phyloP scores from a whole-genome alignment of 2,113 vertebrate genomes.

The Rhinoderma darwinii region DNA sequence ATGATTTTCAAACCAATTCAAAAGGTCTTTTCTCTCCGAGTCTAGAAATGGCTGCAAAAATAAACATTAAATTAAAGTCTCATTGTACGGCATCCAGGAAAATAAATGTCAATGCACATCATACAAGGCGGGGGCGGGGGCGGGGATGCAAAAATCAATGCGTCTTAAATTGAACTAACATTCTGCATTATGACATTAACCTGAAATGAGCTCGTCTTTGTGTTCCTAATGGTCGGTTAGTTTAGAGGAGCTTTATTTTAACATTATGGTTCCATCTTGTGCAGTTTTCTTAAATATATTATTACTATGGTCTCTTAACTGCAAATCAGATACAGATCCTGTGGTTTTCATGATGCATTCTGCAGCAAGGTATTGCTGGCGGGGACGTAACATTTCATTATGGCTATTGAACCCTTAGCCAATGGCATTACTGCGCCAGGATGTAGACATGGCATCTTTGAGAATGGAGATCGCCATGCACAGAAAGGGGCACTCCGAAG shows the following conservation, averaged over 20 bases:
- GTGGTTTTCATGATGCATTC: neutral
- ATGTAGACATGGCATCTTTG: neutral
- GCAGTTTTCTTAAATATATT: conserved; percentile 24
- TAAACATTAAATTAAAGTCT: conserved; percentile 59
- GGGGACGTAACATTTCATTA: neutral
- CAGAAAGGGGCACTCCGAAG: neutral
- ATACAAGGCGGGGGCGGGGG: neutral
- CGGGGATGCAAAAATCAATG: conserved; percentile 59
- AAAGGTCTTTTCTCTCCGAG: conserved; percentile 51
- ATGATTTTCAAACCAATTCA: conserved; percentile 54
- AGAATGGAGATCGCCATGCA: neutral
- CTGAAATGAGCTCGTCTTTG: neutral
- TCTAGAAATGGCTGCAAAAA: conserved; percentile 49
- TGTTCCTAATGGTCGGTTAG: conserved; percentile 19
- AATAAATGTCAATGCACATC: conserved; percentile 57
- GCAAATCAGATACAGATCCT: conserved; percentile 19
- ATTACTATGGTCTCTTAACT: conserved; percentile 4
- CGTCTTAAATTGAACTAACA: conserved; percentile 48
- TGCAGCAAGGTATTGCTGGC: conserved; percentile 1
- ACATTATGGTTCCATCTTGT: conserved; percentile 27
- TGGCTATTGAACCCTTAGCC: neutral
- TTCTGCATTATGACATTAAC: conserved; percentile 54
- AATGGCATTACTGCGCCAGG: neutral
- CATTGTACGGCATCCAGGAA: conserved; percentile 46
- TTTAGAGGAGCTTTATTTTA: conserved; percentile 25